A percentile compares a stretch with the other conserved stretches of the same genome.
phyloP scores from a whole-genome alignment of 2,888 invertebrate genomes.

The Conomelus anceps region DNA sequence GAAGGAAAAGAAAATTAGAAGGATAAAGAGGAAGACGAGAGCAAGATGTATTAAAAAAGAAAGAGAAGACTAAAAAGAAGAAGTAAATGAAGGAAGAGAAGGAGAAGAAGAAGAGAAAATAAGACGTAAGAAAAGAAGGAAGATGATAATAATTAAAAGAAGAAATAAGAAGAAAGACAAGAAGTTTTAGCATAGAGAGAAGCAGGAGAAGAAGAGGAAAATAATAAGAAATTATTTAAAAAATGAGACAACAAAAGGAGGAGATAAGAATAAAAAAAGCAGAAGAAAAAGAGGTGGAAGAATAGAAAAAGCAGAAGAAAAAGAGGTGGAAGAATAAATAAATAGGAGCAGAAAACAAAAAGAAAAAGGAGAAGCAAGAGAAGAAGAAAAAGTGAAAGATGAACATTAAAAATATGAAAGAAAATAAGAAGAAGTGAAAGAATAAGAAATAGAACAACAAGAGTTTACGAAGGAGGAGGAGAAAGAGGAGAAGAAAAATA shows the following conservation, averaged over 20 bases:
- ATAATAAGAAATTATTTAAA: too few relatives aligned
- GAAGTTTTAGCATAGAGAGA: background rate
- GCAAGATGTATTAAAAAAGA: background rate
- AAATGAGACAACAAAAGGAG: too few relatives aligned
- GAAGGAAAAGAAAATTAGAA: too few relatives aligned
- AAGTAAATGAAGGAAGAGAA: background rate
- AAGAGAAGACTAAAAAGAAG: background rate
- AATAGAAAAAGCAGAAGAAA: background rate
- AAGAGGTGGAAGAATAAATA: background rate
- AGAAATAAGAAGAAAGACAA: background rate
- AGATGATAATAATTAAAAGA: background rate
- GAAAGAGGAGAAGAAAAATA: background rate
- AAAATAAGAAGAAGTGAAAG: too few relatives aligned
- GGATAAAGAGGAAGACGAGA: too few relatives aligned
- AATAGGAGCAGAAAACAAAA: background rate
- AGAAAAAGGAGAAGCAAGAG: background rate
- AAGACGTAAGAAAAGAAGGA: background rate
- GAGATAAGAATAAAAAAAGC: background rate
- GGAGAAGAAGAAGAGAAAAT: background rate
- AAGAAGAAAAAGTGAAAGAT: too few relatives aligned
- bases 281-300: background rate
- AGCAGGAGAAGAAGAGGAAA: background rate
- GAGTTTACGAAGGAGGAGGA: background rate
- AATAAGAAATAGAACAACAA: too few relatives aligned
- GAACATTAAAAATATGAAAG: too few relatives aligned